A percentile compares a stretch with the other conserved stretches of the same genome.
Evolutionary conservation across 2,797 vertebrate species (phyloP).

Genomic region (Artibeus jamaicensis): DNA sequence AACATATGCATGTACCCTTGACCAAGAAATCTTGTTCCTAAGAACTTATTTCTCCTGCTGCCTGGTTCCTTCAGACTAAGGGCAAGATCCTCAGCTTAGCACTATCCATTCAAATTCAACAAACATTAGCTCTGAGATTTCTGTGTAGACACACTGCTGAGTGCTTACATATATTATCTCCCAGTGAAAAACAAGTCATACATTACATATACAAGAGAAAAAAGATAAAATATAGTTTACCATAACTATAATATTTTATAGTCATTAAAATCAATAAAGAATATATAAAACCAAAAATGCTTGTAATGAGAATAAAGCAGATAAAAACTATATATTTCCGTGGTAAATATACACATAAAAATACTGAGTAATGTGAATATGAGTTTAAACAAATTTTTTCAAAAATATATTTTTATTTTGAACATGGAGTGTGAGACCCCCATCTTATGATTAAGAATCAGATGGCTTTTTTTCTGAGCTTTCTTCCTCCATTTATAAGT

Average conservation of each 20-base stretch:
- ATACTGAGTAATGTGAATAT: background rate
- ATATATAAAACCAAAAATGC: background rate
- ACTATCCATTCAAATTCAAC: background rate
- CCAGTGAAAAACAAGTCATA: background rate
- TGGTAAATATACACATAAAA: background rate
- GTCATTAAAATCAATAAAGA: background rate
- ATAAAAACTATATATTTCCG: background rate
- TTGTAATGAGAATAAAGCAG: conserved; percentile 11
- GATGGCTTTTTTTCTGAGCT: background rate
- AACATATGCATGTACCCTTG: background rate
- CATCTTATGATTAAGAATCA: background rate
- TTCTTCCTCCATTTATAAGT: background rate
- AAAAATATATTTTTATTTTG: conserved; percentile 32
- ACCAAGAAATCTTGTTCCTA: background rate
- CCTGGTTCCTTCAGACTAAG: background rate
- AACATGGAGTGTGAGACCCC: background rate
- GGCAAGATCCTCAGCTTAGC: background rate
- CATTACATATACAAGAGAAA: background rate
- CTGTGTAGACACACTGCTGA: background rate
- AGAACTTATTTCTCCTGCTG: background rate
- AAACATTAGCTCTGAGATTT: background rate
- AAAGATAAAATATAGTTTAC: background rate
- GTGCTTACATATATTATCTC: background rate
- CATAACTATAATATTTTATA: background rate
- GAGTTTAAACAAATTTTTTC: background rate